Base-by-base conservation (phyloP, 2,797 vertebrate genomes). In the Thamnophis elegans region DNA sequence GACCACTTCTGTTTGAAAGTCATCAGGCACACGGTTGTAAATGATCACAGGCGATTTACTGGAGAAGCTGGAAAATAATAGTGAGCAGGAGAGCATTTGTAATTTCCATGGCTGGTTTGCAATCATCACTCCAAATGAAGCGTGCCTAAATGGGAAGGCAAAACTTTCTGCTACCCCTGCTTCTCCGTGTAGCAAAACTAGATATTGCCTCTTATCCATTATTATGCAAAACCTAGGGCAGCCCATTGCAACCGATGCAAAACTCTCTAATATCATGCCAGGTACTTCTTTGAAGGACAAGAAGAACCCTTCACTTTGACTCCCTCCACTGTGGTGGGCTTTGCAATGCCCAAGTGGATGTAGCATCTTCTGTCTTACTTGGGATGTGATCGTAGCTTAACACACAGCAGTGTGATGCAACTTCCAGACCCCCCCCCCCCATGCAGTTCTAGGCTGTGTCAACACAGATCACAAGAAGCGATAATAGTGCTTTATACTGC, bases 11-110 rank as follows among this genome's bases (percentile, higher is more conserved):
- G 89, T 97, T 98, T 97, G 97, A 97, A 98, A 98, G 96, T 97
- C 97, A 97, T 98, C 97, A 97, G 97, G 96, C 97, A 96, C 96
- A 96, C 97, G 97, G 96, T 97, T 98, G 97, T 95, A 98, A 98
- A 97, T 97, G 97, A 97, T 97, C 97, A 97, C 90, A 54, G 97
- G 97, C 97, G 96, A 97, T 97, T 97, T 97, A 97, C 97, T 97
- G 93, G 95, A 97, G 97, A 97, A 96, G 96, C 96, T 96, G 96
- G 95, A 97, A 98, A 98, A 98, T 97, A 98, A 97, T 95, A 97
- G 97, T 96, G 96, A 97, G 96, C 96, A 93, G 94, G 95, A 97
- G 51, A 97, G 96, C 96, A 97, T 97, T 96, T 97, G 97, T 97
- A 97, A 98, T 98, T 98, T 98, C 97, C 97, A 97, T 95, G 26